Conservation (phyloP, 1,140 invertebrate genomes). For the Cotesia vestalis region DNA sequence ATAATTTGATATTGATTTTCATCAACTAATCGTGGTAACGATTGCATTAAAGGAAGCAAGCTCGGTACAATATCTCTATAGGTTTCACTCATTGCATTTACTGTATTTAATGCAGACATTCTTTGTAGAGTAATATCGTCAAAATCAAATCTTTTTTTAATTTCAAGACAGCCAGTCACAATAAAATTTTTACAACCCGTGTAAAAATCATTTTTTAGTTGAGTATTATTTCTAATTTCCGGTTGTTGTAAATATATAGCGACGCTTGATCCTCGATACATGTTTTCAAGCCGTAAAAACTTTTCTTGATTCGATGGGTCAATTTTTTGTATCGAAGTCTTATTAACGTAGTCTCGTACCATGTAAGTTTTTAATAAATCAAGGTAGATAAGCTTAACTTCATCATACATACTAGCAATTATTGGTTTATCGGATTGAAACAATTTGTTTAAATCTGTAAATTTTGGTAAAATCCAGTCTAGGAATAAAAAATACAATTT, state of each 20-base stretch:
- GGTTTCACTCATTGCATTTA: slow-evolving; percentile 23
- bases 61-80: slow-evolving; percentile 15
- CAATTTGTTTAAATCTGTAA: slow-evolving; percentile 36
- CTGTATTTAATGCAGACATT: slow-evolving; percentile 24
- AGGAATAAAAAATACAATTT: slow-evolving; percentile 33
- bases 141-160: slow-evolving; percentile 52
- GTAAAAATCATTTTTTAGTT: slow-evolving; percentile 38
- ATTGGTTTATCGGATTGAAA: slow-evolving; percentile 33
- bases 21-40: slow-evolving; percentile 24
- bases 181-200: slow-evolving; percentile 46
- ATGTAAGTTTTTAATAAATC: slow-evolving; percentile 25
- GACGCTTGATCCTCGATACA: slow-evolving; percentile 20
- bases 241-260: slow-evolving; percentile 36
- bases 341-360: slow-evolving; percentile 15
- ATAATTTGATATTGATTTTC: slow-evolving; percentile 19
- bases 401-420: slow-evolving; percentile 20
- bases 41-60: slow-evolving; percentile 26
- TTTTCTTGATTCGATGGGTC: slow-evolving; percentile 17
- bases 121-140: slow-evolving; percentile 38
- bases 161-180: slow-evolving; percentile 49
- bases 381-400: slow-evolving; percentile 16
- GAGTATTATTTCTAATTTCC: slow-evolving; percentile 42
- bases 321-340: slow-evolving; percentile 17
- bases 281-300: slow-evolving; percentile 15
- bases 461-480: slow-evolving; percentile 32